Evolutionary conservation across 2,888 invertebrate species (phyloP), one percentile per base, ranked within the genome.

Genomic region (Rhopalosiphum nymphaeae): DNA sequence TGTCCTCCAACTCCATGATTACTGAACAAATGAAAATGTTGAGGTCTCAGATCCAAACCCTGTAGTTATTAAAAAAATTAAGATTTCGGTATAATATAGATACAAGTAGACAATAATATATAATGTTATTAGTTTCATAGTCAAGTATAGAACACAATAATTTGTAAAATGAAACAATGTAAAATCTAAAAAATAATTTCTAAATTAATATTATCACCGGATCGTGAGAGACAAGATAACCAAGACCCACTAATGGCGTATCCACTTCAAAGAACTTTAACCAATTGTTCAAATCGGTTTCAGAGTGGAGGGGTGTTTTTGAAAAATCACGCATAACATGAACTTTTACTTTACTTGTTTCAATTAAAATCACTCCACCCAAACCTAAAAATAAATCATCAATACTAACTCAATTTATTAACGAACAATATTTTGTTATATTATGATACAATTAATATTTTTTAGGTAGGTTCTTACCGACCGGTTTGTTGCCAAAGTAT

Each of bases 261-360:
- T 97, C 97, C 98, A 99, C 98, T 95, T 98, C 97, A 96, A 97
- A 99, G 96, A 98, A 99, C 95, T 97, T 97, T 95, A 99, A 96
- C 99, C 99, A 99, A 89, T 97, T 96, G 95, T 98, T 97, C 42
- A 99, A 97, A 95, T 98, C 97, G 16, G 96, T 97, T 95, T 98
- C 97, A 26, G 97, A 97, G 93, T 96, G 96, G 93, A 99, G 96
- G 44, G 98, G 98, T 3, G 96, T 96, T 94, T 96, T 95, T 0
- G 98, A 98, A 96, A 99, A 99, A 96, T 99, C 98, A 78, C 98
- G 98, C 99, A 99, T 99, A 95, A 99, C 98, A 96, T 99, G 99
- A 96, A 98, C 97, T 96, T 98, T 98, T 1, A 97, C 98, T 95
- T 97, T 97, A 2, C 99, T 99, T 95, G 97, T 96, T 95, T 97